Evolutionary conservation across 2,113 vertebrate species (phyloP).

Genomic region (Piprites chloris): DNA sequence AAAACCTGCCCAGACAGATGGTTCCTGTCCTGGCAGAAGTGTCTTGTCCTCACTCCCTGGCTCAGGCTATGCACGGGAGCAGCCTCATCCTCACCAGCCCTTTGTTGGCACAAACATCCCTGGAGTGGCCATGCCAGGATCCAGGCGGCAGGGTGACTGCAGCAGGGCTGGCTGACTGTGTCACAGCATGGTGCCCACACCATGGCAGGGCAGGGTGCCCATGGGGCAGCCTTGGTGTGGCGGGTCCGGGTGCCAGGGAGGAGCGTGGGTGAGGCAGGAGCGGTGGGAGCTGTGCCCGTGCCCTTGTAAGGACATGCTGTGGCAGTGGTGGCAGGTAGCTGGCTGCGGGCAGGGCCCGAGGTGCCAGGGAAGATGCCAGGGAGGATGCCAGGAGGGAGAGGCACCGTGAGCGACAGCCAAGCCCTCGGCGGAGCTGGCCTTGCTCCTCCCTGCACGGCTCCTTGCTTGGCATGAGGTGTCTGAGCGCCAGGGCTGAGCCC

Average conservation of each 20-base stretch:
- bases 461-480: not conserved
- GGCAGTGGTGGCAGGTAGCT: not conserved
- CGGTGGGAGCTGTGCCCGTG: not conserved
- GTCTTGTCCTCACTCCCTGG: not conserved
- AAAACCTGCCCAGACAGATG: accelerated
- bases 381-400: not conserved
- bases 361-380: not conserved
- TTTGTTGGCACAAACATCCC: accelerated
- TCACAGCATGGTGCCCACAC: accelerated
- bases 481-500: not conserved
- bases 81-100: not conserved
- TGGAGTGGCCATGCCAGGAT: not conserved
- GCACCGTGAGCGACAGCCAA: not conserved
- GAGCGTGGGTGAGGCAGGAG: not conserved
- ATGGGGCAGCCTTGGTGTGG: accelerated
- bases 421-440: not conserved
- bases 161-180: not conserved
- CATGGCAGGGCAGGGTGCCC: not conserved
- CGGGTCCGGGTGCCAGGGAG: not conserved
- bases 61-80: not conserved
- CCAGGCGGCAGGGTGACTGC: not conserved
- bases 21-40: not conserved
- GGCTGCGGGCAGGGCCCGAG: not conserved
- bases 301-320: slow-evolving; percentile 33
- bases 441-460: accelerated